Conservation (phyloP, 1,140 invertebrate genomes). For the Drosophila tropicalis region DNA sequence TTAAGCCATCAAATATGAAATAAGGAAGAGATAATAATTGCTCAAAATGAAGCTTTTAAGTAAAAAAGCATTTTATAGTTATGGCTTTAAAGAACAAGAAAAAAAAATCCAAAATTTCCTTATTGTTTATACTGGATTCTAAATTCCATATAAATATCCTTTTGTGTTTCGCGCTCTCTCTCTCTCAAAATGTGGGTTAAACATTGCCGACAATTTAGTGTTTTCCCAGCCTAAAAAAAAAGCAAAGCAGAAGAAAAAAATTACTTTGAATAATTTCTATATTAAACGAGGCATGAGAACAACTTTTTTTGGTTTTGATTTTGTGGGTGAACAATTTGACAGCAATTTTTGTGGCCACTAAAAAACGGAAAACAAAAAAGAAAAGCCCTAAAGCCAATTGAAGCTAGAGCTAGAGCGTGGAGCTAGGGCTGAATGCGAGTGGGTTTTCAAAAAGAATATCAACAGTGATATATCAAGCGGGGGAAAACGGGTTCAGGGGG, state of each 20-base stretch:
- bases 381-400: slow-evolving; percentile 43
- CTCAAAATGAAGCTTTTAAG: slow-evolving; percentile 60
- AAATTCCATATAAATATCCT: slow-evolving; percentile 1
- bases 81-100: slow-evolving; percentile 8
- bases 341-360: slow-evolving; percentile 46
- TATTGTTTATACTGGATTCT: slow-evolving; percentile 10
- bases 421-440: slow-evolving; percentile 4
- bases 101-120: background rate
- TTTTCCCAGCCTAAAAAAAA: slow-evolving; percentile 22
- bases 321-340: slow-evolving; percentile 46
- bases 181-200: slow-evolving; percentile 8
- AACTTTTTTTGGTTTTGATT: slow-evolving; percentile 33
- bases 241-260: background rate
- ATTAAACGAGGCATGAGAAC: slow-evolving; percentile 76
- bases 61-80: slow-evolving; percentile 61
- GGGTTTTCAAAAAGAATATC: slow-evolving; percentile 37
- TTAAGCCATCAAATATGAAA: slow-evolving; percentile 58
- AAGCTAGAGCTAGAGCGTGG: slow-evolving; percentile 16
- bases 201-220: background rate
- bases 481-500: slow-evolving; percentile 16
- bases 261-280: slow-evolving; percentile 71
- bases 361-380: background rate
- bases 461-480: slow-evolving; percentile 73
- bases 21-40: slow-evolving; percentile 64
- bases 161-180: background rate